These are phyloP conservation scores for Sialia sialis DNA, from an alignment of 2,113 vertebrate species.

Conservation along the genomic window DNA sequence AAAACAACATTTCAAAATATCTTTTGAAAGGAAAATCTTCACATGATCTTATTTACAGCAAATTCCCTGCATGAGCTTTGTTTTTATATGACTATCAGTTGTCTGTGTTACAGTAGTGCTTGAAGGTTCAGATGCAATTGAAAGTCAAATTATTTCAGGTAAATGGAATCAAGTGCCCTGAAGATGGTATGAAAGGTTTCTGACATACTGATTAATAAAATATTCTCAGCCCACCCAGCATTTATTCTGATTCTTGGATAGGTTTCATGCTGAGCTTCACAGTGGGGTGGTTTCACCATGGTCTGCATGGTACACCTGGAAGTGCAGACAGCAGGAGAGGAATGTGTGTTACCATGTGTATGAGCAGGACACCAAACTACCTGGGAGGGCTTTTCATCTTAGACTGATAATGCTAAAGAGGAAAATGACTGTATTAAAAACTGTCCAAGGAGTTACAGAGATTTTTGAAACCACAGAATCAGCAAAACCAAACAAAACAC, in stretches of 20 bases:
- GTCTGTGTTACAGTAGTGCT: not conserved
- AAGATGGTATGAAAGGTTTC: not conserved
- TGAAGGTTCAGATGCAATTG: not conserved
- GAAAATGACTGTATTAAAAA: not conserved
- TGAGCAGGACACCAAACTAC: not conserved
- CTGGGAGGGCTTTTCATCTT: not conserved
- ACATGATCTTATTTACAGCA: not conserved
- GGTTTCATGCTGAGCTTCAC: not conserved
- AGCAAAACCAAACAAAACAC: not conserved
- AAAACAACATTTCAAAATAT: not conserved
- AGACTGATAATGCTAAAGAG: not conserved
- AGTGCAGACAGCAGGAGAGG: not conserved
- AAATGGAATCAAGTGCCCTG: not conserved
- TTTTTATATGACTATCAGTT: not conserved
- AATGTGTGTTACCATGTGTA: rapidly evolving
- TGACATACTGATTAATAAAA: not conserved
- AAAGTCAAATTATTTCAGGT: not conserved
- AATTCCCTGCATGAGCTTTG: not conserved
- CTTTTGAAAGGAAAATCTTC: not conserved
- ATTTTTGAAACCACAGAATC: not conserved
- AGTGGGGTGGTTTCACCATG: not conserved
- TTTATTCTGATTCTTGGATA: not conserved
- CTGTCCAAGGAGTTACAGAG: not conserved
- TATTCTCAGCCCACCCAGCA: not conserved
- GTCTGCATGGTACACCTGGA: too few relatives aligned